phyloP scores from a whole-genome alignment of 1,140 invertebrate genomes.

The Bicyclus anynana region DNA sequence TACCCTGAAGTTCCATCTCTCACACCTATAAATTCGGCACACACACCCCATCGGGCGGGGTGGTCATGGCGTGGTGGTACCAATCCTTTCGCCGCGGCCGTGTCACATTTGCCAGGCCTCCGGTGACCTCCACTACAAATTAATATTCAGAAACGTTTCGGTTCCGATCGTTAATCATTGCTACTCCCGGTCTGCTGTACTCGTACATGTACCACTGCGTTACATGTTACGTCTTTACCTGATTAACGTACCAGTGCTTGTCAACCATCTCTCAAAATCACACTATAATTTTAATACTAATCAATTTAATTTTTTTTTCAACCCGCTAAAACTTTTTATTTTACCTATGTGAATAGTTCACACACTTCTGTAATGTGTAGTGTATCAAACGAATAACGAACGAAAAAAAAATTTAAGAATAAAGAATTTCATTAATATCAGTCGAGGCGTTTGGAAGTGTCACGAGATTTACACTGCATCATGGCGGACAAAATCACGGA shows the following conservation, averaged over 20 bases:
- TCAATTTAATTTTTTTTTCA: not conserved
- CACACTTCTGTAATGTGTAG: no score
- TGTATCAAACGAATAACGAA: no score
- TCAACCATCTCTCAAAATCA: not conserved
- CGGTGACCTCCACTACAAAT: constrained; percentile 73
- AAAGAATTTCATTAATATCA: no score
- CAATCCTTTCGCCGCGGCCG: constrained; percentile 70
- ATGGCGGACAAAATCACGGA: no score
- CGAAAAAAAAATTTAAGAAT: no score
- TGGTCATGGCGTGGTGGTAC: constrained; percentile 46
- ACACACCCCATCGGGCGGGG: constrained; percentile 63
- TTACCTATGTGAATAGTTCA: no score
- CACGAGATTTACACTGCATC: no score
- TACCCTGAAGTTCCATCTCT: constrained; percentile 75
- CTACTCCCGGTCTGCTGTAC: constrained; percentile 42
- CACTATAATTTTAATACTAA: not conserved
- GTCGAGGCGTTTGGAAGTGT: no score
- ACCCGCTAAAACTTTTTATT: no score
- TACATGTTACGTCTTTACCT: constrained; percentile 27
- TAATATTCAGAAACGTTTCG: constrained; percentile 74
- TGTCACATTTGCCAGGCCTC: constrained; percentile 67
- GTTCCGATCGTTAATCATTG: constrained; percentile 71
- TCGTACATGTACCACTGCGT: constrained; percentile 26
- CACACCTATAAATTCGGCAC: constrained; percentile 75
- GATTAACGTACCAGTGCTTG: constrained; percentile 5